These are phyloP conservation scores for Polietes domitor DNA, from an alignment of 2,888 invertebrate species.

Conservation along the genomic window DNA sequence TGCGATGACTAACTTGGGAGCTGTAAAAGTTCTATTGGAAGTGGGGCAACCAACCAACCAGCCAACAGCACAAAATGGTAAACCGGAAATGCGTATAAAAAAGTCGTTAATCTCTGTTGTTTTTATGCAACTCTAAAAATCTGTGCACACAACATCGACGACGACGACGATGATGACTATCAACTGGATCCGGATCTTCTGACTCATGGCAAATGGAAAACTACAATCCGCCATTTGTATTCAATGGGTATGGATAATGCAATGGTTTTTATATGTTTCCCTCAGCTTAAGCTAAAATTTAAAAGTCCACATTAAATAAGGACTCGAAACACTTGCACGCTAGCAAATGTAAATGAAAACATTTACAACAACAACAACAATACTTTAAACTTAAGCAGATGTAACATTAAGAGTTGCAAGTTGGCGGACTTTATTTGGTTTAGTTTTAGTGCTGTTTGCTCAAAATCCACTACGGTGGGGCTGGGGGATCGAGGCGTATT, in stretches of 20 bases:
- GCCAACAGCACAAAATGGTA: conserved; percentile 29
- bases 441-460: conserved; percentile 12
- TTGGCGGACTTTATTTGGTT: conserved; percentile 13
- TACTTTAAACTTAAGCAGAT: conserved; percentile 12
- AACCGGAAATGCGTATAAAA: conserved; percentile 46
- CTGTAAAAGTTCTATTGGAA: background rate
- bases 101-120: conserved; percentile 30
- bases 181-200: background rate
- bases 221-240: conserved; percentile 25
- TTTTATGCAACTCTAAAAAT: conserved; percentile 6
- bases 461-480: conserved; percentile 5
- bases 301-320: conserved; percentile 28
- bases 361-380: too few species aligned
- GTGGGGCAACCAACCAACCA: background rate
- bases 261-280: background rate
- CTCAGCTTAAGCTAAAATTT: conserved; percentile 7
- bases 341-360: background rate
- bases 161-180: conserved; percentile 6
- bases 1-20: background rate
- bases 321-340: background rate
- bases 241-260: conserved; percentile 19
- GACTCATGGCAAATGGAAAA: conserved; percentile 7
- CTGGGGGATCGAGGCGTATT: too few species aligned
- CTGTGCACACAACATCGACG: background rate
- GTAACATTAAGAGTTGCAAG: conserved; percentile 12